A percentile compares a stretch with the other conserved stretches of the same genome.
Conservation (phyloP, 2,113 vertebrate genomes). For the Ivindomyrus marchei region DNA sequence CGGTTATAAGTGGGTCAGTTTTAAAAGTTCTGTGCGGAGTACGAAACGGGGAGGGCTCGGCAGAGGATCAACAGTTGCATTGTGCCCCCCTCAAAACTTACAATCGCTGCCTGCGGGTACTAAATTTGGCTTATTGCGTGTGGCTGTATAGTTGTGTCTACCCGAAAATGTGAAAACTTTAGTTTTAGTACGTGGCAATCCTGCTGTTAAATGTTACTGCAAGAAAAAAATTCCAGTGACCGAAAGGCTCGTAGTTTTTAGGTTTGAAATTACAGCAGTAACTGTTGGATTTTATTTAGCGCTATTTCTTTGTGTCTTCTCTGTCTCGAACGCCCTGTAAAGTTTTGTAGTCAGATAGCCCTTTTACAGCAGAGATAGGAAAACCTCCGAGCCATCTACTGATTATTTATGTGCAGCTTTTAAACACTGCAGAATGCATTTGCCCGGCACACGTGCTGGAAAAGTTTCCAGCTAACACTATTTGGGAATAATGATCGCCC, state of each 20-base stretch:
- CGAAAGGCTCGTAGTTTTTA: neutral
- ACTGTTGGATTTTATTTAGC: neutral
- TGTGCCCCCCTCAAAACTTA: constrained; percentile 24
- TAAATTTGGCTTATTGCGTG: neutral
- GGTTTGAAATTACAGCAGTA: neutral
- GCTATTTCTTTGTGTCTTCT: neutral
- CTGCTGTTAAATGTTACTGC: neutral
- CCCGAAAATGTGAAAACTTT: constrained; percentile 21
- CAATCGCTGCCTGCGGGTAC: constrained; percentile 7
- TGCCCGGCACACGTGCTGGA: neutral
- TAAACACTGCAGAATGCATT: neutral
- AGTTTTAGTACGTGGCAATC: neutral
- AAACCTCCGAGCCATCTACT: neutral
- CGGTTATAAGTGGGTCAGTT: constrained; percentile 11
- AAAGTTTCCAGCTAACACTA: neutral
- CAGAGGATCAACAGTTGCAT: constrained; percentile 23
- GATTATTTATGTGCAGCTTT: neutral
- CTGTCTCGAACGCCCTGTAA: neutral
- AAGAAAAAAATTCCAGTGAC: neutral
- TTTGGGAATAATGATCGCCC: neutral
- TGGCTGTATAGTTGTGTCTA: neutral
- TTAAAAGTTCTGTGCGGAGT: constrained; percentile 26
- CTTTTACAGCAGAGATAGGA: neutral
- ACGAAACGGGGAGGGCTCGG: constrained; percentile 11
- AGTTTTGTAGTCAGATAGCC: neutral